Evolutionary conservation across 2,113 vertebrate species (phyloP).

Genomic region (Meriones unguiculatus): DNA sequence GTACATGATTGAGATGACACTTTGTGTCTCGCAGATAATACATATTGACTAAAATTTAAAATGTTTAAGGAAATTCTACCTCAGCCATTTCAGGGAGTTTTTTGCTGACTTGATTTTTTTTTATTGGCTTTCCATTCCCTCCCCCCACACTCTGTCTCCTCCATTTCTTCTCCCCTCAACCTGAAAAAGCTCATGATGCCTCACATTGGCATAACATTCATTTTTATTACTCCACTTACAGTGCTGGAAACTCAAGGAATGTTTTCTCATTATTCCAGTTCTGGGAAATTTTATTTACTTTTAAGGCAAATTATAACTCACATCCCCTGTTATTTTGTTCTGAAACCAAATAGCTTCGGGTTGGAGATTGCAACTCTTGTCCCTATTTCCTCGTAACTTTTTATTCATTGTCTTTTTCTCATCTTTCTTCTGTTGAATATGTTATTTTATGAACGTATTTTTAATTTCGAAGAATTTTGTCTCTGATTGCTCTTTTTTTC

Average conservation of each 20-base stretch:
- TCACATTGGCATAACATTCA: background rate
- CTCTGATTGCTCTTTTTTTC: background rate
- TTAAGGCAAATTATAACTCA: background rate
- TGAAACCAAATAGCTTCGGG: background rate
- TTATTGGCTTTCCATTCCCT: background rate
- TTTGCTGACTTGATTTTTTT: background rate
- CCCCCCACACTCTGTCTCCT: background rate
- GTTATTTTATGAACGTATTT: constrained; percentile 33
- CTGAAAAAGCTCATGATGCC: background rate
- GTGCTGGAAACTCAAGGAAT: background rate
- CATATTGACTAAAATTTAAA: too few relatives aligned
- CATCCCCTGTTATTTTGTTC: background rate
- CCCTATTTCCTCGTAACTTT: background rate
- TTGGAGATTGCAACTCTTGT: background rate
- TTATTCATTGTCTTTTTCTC: background rate
- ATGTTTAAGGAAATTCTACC: background rate
- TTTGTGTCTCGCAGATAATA: too few relatives aligned
- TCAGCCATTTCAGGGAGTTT: background rate
- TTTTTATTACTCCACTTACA: background rate
- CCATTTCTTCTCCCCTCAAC: background rate
- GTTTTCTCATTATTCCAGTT: background rate
- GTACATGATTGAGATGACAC: background rate
- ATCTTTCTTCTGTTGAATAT: constrained; percentile 28
- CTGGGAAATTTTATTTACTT: background rate
- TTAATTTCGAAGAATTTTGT: constrained; percentile 46